phyloP scores from a whole-genome alignment of 2,797 vertebrate genomes.

The Sphaeramia orbicularis region DNA sequence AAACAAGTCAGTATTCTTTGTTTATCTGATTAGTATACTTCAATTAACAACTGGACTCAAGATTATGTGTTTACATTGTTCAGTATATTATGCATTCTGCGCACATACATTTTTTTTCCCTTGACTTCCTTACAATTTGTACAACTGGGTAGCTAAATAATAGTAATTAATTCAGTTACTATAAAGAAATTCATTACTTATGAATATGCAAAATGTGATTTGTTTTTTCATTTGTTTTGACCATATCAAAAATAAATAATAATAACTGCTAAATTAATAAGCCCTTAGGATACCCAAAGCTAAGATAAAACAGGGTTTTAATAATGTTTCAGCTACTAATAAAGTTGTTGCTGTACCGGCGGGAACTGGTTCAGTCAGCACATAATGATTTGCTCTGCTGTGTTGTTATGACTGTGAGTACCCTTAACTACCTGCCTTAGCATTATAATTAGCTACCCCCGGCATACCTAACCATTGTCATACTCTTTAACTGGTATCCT shows the following conservation, averaged over 20 bases:
- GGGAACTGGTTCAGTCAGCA: conserved; percentile 33
- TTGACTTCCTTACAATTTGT: too few relatives aligned
- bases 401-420: conserved; percentile 46
- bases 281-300: conserved; percentile 6
- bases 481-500: conserved; percentile 27
- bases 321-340: conserved; percentile 34
- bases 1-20: too few relatives aligned
- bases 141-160: too few relatives aligned
- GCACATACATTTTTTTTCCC: too few relatives aligned
- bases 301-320: conserved; percentile 20
- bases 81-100: too few relatives aligned
- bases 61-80: too few relatives aligned
- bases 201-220: conserved; percentile 7
- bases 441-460: conserved; percentile 59
- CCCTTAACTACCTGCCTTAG: conserved; percentile 48
- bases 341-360: conserved; percentile 32
- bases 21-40: too few relatives aligned
- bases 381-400: conserved; percentile 43
- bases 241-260: conserved; percentile 16
- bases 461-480: conserved; percentile 36
- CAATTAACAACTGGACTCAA: too few relatives aligned
- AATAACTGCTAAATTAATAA: conserved; percentile 37
- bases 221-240: conserved; percentile 28
- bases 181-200: conserved; percentile 4
- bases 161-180: background rate